phyloP scores from a whole-genome alignment of 2,888 invertebrate genomes.

The Mechanitis messenoides region DNA sequence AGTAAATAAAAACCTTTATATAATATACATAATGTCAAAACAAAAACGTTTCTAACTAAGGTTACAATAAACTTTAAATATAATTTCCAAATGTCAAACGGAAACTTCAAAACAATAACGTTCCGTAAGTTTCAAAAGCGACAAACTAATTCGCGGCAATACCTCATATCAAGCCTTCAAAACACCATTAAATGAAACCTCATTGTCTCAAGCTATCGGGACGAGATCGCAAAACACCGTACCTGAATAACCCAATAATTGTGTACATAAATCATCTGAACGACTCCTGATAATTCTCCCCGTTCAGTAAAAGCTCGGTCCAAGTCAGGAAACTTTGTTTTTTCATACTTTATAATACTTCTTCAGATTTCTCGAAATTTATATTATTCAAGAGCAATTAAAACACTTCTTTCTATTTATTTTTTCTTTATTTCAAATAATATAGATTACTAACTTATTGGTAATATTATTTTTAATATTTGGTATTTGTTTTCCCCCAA shows the following conservation, averaged over 20 bases:
- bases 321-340: conserved; percentile 29
- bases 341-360: too few species aligned
- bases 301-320: conserved; percentile 50
- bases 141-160: conserved; percentile 10
- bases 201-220: conserved; percentile 69
- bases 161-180: conserved; percentile 20
- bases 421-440: too few species aligned
- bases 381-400: too few species aligned
- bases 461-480: not conserved
- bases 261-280: conserved; percentile 76
- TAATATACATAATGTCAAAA: too few species aligned
- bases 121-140: not conserved
- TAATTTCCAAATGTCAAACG: not conserved
- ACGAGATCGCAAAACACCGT: conserved; percentile 67
- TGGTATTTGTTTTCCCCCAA: conserved; percentile 18
- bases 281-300: conserved; percentile 75
- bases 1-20: too few species aligned
- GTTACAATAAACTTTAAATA: not conserved
- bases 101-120: not conserved
- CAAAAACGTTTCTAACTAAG: too few species aligned
- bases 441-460: too few species aligned
- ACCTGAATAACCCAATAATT: conserved; percentile 77
- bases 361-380: too few species aligned
- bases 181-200: conserved; percentile 58
- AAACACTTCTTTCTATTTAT: too few species aligned